Evolutionary conservation across 1,140 invertebrate species (phyloP).

Genomic region (Atta texana): DNA sequence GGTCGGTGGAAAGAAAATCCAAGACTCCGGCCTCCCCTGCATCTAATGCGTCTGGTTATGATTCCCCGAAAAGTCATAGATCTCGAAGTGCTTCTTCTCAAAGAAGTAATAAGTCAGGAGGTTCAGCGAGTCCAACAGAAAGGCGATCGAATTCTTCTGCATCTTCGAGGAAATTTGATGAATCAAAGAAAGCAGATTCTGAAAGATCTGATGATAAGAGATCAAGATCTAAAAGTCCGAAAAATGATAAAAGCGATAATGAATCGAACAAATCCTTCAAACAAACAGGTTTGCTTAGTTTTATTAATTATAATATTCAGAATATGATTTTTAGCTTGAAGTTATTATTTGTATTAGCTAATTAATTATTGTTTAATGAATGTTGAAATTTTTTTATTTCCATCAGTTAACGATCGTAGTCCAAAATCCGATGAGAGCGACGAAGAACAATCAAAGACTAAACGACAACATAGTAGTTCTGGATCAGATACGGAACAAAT

Average conservation of each 20-base stretch:
- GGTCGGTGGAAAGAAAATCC: conserved; percentile 74
- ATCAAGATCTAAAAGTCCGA: conserved; percentile 83
- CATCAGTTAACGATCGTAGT: conserved; percentile 59
- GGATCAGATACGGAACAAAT: conserved; percentile 77
- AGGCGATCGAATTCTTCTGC: conserved; percentile 87
- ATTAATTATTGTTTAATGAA: conserved; percentile 9
- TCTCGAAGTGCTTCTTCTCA: conserved; percentile 67
- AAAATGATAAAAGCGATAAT: conserved; percentile 82
- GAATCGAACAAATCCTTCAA: conserved; percentile 81
- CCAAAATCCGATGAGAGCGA: conserved; percentile 75
- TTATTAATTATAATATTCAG: not conserved
- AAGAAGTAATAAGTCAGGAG: conserved; percentile 67
- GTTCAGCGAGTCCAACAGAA: conserved; percentile 78
- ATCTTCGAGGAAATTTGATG: conserved; percentile 74
- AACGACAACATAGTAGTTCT: conserved; percentile 79
- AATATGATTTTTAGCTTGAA: not conserved
- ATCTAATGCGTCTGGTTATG: conserved; percentile 68
- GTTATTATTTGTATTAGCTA: not conserved
- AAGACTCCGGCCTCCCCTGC: conserved; percentile 77
- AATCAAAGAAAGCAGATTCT: conserved; percentile 56
- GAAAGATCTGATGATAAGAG: conserved; percentile 52
- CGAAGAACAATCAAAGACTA: conserved; percentile 62
- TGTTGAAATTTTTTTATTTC: not conserved
- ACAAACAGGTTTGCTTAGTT: conserved; percentile 67
- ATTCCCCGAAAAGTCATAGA: conserved; percentile 73